phyloP scores from a whole-genome alignment of 2,113 vertebrate genomes.

The Podiceps cristatus region DNA sequence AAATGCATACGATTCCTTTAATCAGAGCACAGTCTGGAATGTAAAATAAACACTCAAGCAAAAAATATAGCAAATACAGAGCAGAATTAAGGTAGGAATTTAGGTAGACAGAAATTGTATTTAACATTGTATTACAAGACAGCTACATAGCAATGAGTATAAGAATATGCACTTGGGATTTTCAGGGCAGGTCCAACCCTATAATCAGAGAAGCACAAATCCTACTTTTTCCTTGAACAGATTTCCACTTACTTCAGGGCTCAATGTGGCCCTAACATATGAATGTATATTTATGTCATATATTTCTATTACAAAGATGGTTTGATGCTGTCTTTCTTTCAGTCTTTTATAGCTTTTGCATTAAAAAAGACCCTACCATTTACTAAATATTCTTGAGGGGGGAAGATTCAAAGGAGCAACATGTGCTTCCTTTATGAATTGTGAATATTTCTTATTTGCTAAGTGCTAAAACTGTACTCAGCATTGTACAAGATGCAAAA shows the following conservation, averaged over 20 bases:
- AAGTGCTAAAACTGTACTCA: background rate
- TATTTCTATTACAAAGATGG: background rate
- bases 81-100: background rate
- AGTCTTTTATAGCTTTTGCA: background rate
- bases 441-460: background rate
- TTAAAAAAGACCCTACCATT: conserved; percentile 25
- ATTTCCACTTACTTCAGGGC: background rate
- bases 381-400: background rate
- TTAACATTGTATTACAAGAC: background rate
- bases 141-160: background rate
- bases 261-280: background rate
- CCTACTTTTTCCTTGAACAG: background rate
- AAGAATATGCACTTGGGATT: background rate
- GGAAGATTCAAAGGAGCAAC: background rate
- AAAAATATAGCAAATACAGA: background rate
- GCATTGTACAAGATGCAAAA: background rate
- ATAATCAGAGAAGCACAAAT: background rate
- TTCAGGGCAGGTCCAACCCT: background rate
- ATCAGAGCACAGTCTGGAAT: conserved; percentile 64
- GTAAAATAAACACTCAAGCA: conserved; percentile 25
- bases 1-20: conserved; percentile 78
- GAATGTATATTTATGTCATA: background rate
- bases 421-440: background rate
- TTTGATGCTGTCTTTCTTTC: background rate
- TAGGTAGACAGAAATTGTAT: background rate